These are phyloP conservation scores for Eristalis tenax DNA, from an alignment of 2,888 invertebrate genomes.

Conservation along the genomic window DNA sequence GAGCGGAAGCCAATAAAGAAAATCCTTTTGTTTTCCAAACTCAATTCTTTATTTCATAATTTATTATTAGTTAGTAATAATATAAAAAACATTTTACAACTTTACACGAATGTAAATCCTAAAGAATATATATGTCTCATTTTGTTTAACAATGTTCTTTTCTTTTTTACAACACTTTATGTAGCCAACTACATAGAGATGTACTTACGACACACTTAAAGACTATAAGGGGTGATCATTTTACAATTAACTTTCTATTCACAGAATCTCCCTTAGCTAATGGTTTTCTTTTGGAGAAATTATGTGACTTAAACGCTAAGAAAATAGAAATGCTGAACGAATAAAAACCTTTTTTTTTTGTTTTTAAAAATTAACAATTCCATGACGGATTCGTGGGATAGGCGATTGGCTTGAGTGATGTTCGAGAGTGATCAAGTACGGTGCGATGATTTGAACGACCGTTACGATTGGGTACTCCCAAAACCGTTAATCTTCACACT, in stretches of 20 bases:
- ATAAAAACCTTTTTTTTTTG: background rate
- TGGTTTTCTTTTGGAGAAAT: slow-evolving; percentile 5
- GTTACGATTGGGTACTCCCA: slow-evolving; percentile 40
- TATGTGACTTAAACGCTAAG: slow-evolving; percentile 22
- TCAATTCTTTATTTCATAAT: slow-evolving; percentile 56
- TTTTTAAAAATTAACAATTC: background rate
- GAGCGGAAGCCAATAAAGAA: background rate
- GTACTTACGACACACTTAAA: slow-evolving; percentile 61
- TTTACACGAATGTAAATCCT: slow-evolving; percentile 60
- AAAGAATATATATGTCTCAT: slow-evolving; percentile 23
- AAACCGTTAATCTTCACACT: background rate
- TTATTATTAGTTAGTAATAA: slow-evolving; percentile 59
- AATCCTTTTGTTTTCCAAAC: slow-evolving; percentile 9
- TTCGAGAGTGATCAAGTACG: slow-evolving; percentile 29
- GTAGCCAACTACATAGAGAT: slow-evolving; percentile 38
- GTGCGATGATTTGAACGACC: slow-evolving; percentile 15
- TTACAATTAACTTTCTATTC: slow-evolving; percentile 53
- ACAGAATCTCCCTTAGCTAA: slow-evolving; percentile 11
- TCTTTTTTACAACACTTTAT: slow-evolving; percentile 52
- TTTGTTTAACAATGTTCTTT: slow-evolving; percentile 14
- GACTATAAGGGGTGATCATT: slow-evolving; percentile 52
- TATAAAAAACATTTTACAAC: slow-evolving; percentile 53
- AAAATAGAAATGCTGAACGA: slow-evolving; percentile 13
- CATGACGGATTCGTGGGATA: background rate
- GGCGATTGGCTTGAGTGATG: slow-evolving; percentile 25